Evolutionary conservation across 2,888 invertebrate genomes (phyloP).

Genomic region (Machimus atricapillus): DNA sequence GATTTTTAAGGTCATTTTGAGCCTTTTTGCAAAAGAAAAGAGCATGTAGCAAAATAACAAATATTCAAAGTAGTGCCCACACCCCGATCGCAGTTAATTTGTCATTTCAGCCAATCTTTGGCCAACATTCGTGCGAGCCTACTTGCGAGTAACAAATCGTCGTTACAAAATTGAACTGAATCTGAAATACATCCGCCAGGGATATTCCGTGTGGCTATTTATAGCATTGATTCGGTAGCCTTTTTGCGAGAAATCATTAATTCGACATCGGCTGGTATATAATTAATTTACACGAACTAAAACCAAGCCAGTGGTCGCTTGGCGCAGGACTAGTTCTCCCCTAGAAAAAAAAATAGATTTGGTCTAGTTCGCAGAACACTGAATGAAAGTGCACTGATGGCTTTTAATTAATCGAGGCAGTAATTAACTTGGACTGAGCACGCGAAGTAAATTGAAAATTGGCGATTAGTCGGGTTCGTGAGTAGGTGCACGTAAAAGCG

Average conservation of each 20-base stretch:
- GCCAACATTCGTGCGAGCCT: neutral
- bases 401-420: slow-evolving; percentile 5
- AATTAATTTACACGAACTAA: slow-evolving; percentile 14
- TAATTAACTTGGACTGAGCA: slow-evolving; percentile 2
- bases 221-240: neutral
- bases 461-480: neutral
- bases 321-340: neutral
- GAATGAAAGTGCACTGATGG: neutral
- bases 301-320: neutral
- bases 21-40: neutral
- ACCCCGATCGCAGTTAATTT: neutral
- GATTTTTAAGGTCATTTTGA: neutral
- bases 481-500: neutral
- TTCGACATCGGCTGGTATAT: neutral
- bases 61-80: neutral
- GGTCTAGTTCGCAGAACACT: neutral
- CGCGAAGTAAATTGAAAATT: slow-evolving; percentile 11
- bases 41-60: neutral
- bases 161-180: neutral
- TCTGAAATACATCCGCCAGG: neutral
- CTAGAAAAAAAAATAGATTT: neutral
- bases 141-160: neutral
- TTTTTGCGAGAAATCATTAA: neutral
- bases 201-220: neutral
- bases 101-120: neutral